These are phyloP conservation scores for Cerceris rybyensis DNA, from an alignment of 2,888 invertebrate species.

Conservation along the genomic window DNA sequence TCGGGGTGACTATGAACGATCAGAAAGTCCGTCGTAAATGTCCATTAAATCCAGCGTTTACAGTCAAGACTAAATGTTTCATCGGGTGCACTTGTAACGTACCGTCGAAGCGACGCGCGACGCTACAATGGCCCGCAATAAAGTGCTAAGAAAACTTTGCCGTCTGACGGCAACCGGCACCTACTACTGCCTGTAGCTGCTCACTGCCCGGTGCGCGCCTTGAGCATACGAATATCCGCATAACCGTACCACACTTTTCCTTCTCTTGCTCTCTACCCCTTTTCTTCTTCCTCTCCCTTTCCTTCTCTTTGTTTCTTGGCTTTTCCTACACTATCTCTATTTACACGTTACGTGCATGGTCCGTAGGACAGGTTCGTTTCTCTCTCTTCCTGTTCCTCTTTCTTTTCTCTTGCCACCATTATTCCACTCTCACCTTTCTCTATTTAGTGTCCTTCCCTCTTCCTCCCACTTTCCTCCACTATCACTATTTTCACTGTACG, in stretches of 20 bases:
- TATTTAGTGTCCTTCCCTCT: conserved; percentile 6
- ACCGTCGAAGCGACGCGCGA: conserved; percentile 7
- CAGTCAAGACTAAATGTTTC: conserved; percentile 50
- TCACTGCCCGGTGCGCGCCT: conserved; percentile 28
- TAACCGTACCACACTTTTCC: conserved; percentile 28
- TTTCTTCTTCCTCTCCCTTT: conserved; percentile 7
- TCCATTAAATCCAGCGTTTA: conserved; percentile 26
- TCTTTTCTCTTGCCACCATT: background rate
- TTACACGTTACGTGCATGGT: conserved; percentile 50
- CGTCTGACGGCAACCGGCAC: conserved; percentile 32
- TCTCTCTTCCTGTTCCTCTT: background rate
- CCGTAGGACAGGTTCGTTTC: conserved; percentile 19
- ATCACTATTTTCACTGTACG: conserved; percentile 51
- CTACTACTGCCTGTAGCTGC: conserved; percentile 29
- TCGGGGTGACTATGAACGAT: no score
- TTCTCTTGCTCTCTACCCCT: conserved; percentile 7
- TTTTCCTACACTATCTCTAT: conserved; percentile 38
- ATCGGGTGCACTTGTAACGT: conserved; percentile 29
- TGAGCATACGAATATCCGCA: conserved; percentile 61
- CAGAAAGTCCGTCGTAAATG: no score
- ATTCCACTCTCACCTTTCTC: background rate
- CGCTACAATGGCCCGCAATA: conserved; percentile 47
- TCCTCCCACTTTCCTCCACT: conserved; percentile 18
- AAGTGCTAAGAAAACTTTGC: conserved; percentile 57
- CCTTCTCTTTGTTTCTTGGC: conserved; percentile 10